phyloP scores from a whole-genome alignment of 2,797 vertebrate species.

The Myiothlypis coronata region DNA sequence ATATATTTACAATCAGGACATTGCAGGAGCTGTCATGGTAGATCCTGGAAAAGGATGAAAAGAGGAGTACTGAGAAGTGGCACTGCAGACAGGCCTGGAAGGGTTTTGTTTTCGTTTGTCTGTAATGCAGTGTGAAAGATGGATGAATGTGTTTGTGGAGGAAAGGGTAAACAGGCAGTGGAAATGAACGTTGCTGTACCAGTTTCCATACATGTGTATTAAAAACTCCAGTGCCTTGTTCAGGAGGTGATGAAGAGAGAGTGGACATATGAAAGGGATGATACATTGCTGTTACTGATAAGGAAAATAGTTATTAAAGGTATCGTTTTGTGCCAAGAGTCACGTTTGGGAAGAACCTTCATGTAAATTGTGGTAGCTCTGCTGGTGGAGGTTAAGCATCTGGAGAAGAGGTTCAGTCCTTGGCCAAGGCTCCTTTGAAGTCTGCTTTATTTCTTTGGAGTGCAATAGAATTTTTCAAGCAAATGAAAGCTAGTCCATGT shows the following conservation, averaged over 20 bases:
- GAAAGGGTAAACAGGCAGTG: neutral
- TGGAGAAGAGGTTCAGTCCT: neutral
- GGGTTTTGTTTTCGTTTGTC: neutral
- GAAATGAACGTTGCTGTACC: neutral
- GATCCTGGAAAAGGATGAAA: neutral
- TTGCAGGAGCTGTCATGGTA: neutral
- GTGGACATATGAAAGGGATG: neutral
- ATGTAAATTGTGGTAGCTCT: neutral
- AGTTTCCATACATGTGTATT: neutral
- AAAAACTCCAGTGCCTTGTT: neutral
- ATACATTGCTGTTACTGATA: neutral
- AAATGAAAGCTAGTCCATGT: neutral
- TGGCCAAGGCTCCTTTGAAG: neutral
- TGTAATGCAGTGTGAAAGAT: neutral
- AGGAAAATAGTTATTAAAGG: neutral
- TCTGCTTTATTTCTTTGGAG: neutral
- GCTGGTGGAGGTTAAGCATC: neutral
- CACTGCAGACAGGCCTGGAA: neutral
- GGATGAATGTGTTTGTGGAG: neutral
- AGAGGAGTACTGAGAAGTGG: neutral
- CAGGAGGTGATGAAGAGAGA: neutral
- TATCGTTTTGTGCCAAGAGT: neutral
- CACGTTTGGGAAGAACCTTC: neutral
- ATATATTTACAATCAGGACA: neutral
- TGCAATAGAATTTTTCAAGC: neutral